Evolutionary conservation across 2,888 invertebrate genomes (phyloP).

Genomic region (Coleophora deauratella): DNA sequence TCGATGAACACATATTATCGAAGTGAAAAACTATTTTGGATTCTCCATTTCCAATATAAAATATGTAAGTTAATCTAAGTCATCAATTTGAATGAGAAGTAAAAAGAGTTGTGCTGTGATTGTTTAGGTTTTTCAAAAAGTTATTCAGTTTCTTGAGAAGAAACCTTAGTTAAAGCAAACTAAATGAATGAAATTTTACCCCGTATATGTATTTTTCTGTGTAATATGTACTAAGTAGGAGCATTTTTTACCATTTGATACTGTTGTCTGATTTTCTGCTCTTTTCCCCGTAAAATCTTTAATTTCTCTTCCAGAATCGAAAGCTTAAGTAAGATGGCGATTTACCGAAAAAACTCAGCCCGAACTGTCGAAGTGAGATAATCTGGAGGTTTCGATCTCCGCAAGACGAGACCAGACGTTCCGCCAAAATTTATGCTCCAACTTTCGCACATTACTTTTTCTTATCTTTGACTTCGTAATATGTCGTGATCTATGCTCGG

Average conservation of each 20-base stretch:
- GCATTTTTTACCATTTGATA: not conserved
- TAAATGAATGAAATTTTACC: too few relatives aligned
- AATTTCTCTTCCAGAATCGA: conserved; percentile 15
- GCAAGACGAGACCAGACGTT: conserved; percentile 57
- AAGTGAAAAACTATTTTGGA: too few relatives aligned
- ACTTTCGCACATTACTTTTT: conserved; percentile 64
- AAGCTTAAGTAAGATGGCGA: conserved; percentile 40
- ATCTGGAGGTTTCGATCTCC: conserved; percentile 48
- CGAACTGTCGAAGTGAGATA: conserved; percentile 58
- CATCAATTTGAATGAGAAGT: too few relatives aligned
- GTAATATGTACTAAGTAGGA: too few relatives aligned
- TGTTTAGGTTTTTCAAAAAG: too few relatives aligned
- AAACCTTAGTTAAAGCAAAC: too few relatives aligned
- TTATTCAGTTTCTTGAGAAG: too few relatives aligned
- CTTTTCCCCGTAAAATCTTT: conserved; percentile 5
- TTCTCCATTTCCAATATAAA: too few relatives aligned
- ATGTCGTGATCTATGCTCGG: conserved; percentile 29
- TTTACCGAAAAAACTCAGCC: conserved; percentile 44
- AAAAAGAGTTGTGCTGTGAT: too few relatives aligned
- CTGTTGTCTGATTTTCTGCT: conserved; percentile 1
- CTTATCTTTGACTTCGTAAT: conserved; percentile 54
- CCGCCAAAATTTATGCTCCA: conserved; percentile 58
- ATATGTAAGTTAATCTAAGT: too few relatives aligned
- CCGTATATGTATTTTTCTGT: too few relatives aligned
- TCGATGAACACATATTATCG: too few relatives aligned